phyloP scores from a whole-genome alignment of 2,113 vertebrate genomes.

The Lamprotornis superbus region DNA sequence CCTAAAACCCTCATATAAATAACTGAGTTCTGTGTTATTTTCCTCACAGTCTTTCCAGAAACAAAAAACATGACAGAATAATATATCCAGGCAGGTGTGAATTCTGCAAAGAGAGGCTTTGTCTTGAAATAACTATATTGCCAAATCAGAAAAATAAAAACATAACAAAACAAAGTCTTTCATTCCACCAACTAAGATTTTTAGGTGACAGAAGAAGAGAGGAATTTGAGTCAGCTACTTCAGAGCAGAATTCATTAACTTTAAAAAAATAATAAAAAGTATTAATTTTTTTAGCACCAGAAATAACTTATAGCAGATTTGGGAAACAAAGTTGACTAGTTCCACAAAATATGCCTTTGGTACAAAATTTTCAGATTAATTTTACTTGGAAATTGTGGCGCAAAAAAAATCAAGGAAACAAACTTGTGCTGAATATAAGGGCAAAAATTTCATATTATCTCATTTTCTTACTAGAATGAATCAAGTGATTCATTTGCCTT shows the following conservation, averaged over 20 bases:
- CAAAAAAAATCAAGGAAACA: neutral
- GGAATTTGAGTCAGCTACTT: neutral
- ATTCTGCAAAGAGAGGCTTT: neutral
- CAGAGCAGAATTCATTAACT: neutral
- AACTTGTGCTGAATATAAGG: neutral
- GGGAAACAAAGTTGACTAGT: neutral
- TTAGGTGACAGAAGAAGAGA: neutral
- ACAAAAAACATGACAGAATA: neutral
- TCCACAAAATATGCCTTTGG: neutral
- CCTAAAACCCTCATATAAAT: neutral
- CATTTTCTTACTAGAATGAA: neutral
- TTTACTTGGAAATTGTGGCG: neutral
- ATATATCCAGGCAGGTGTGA: neutral
- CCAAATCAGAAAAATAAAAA: neutral
- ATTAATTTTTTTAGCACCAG: neutral
- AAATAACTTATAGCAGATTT: neutral
- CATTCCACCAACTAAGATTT: neutral
- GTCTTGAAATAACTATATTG: neutral
- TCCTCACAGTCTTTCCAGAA: neutral
- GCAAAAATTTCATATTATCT: neutral
- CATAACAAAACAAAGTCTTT: too few relatives aligned
- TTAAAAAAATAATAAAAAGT: neutral
- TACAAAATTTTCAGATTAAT: neutral
- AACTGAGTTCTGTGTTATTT: neutral
- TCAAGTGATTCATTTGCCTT: neutral